Evolutionary conservation across 2,888 invertebrate genomes (phyloP).

Genomic region (Heliconius sara): DNA sequence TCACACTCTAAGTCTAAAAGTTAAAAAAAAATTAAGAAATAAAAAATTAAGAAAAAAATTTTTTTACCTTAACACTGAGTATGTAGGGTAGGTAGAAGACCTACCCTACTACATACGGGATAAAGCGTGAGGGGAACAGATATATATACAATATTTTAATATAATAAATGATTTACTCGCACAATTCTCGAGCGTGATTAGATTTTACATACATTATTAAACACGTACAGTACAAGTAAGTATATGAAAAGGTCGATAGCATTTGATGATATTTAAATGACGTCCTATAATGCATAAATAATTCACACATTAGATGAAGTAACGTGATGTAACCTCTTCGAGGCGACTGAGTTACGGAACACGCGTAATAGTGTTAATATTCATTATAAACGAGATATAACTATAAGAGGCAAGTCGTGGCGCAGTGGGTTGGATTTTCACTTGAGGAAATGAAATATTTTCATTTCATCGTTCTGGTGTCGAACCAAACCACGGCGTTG

Average conservation of each 20-base stretch:
- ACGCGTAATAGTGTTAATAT: slow-evolving; percentile 10
- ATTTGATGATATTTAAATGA: slow-evolving; percentile 69
- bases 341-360: slow-evolving; percentile 17
- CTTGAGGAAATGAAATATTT: too few species aligned
- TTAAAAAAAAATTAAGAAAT: neutral
- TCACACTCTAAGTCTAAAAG: neutral
- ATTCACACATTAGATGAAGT: slow-evolving; percentile 50
- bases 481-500: too few species aligned
- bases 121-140: too few species aligned
- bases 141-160: neutral
- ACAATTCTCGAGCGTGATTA: slow-evolving; percentile 2
- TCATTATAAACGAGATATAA: neutral
- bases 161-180: neutral
- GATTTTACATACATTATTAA: slow-evolving; percentile 18
- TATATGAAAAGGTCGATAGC: slow-evolving; percentile 34
- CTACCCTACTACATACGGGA: too few species aligned
- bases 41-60: too few species aligned
- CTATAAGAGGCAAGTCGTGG: neutral
- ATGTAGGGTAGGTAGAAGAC: too few species aligned
- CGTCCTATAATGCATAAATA: slow-evolving; percentile 73
- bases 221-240: neutral
- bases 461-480: too few species aligned
- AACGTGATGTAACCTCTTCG: slow-evolving; percentile 26
- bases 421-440: too few species aligned
- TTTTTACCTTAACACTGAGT: too few species aligned